phyloP scores from a whole-genome alignment of 2,113 vertebrate species.

The Antechinus flavipes region DNA sequence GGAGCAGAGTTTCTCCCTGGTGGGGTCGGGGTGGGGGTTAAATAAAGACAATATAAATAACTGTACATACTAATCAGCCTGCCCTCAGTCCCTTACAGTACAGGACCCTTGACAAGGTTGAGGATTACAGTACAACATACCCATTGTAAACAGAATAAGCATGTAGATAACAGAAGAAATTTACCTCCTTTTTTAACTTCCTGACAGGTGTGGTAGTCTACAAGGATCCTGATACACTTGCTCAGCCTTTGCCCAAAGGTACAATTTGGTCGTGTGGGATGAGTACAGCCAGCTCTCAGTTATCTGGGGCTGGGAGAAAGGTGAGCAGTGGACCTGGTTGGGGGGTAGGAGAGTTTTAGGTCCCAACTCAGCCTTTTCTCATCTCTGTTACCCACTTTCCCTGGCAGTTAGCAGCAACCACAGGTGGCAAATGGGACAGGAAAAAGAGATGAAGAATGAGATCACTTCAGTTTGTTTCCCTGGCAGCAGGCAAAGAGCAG shows the following conservation, averaged over 20 bases:
- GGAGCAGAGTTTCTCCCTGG: neutral
- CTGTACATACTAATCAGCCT: slow-evolving; percentile 41
- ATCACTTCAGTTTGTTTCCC: neutral
- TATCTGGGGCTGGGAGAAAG: too few species aligned
- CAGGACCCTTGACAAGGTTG: neutral
- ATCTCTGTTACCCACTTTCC: neutral
- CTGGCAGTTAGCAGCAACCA: neutral
- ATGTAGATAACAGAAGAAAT: neutral
- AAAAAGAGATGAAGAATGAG: neutral
- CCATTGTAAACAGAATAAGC: neutral
- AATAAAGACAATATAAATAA: slow-evolving; percentile 76
- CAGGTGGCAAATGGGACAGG: neutral
- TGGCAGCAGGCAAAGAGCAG: neutral
- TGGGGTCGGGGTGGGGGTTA: neutral
- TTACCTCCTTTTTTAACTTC: neutral
- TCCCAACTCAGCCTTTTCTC: neutral
- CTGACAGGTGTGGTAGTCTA: neutral
- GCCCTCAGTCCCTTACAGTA: neutral
- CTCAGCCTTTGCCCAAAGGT: neutral
- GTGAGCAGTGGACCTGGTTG: neutral
- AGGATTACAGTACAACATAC: neutral
- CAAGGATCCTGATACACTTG: too few species aligned
- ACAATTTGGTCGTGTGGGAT: neutral
- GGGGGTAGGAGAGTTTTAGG: too few species aligned
- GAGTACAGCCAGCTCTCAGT: neutral